A percentile compares a stretch with the other conserved stretches of the same genome.
Evolutionary conservation across 1,140 invertebrate species (phyloP).

Genomic region (Cardiocondyla obscurior): DNA sequence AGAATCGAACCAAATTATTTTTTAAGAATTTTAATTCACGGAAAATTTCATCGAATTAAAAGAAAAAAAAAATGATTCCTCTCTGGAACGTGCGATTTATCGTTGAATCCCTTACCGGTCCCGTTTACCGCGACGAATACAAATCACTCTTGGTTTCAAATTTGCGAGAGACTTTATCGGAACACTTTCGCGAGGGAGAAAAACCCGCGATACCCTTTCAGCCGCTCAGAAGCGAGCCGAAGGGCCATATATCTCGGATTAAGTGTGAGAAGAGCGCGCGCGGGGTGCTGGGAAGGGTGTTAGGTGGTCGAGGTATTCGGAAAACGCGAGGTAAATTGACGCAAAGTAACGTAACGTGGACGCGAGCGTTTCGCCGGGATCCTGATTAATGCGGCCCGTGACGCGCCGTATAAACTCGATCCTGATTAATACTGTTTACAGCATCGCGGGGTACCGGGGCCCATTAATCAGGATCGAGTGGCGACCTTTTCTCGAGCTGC

Average conservation of each 20-base stretch:
- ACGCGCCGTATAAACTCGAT: slow-evolving; percentile 71
- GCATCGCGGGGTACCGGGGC: slow-evolving; percentile 62
- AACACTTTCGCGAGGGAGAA: background rate
- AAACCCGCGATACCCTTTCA: background rate
- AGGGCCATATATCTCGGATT: background rate
- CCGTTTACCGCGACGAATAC: background rate
- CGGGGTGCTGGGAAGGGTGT: no score
- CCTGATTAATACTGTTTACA: slow-evolving; percentile 79
- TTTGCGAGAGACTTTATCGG: background rate
- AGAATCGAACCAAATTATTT: no score
- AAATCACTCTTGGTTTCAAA: background rate
- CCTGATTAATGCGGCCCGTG: slow-evolving; percentile 74
- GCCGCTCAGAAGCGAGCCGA: background rate
- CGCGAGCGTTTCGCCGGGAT: slow-evolving; percentile 68
- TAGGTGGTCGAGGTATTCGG: slow-evolving; percentile 63
- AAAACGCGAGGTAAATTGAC: slow-evolving; percentile 66
- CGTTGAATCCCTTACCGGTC: background rate
- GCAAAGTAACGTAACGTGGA: slow-evolving; percentile 39
- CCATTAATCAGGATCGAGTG: slow-evolving; percentile 78
- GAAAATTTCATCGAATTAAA: no score
- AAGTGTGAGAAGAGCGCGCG: background rate
- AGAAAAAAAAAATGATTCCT: no score
- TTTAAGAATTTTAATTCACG: no score
- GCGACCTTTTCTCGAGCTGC: slow-evolving; percentile 64
- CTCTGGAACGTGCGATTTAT: background rate